Base-by-base conservation (phyloP, 1,140 invertebrate species). In the Psix sp. region DNA sequence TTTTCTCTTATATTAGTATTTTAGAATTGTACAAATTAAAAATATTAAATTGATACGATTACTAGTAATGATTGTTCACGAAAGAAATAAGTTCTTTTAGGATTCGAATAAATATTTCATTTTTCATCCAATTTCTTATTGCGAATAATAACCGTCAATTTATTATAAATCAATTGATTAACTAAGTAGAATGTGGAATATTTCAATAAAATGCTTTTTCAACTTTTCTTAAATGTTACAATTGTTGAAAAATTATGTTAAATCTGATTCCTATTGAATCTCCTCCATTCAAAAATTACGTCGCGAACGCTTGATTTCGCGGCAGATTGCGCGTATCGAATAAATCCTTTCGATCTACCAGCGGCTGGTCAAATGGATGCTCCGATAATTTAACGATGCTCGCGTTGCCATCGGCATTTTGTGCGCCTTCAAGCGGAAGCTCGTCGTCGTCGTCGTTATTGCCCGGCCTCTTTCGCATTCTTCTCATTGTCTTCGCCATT, bases 301-400 rank as follows among this genome's bases (percentile, higher is more conserved):
- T 66, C 21, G 45, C 54, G 78, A 84, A 85, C 80, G 84, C 75
- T 84, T 83, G 84, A 85, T 86, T 83, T 81, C 49, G 73, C 62
- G 77, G 81, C 82, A 85, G 81, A 84, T 84, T 83, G 84, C 82
- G 84, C 80, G 82, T 83, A 83, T 85, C 81, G 81, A 82, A 84
- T 85, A 85, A 86, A 86, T 85, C 80, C 49, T 29, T 29, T 14
- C n/a, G 31, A 54, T 65, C 39, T 6, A 36, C 77, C 73, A 57
- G 75, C 75, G 73, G 74, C 80, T 81, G 80, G 82, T 78, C 81
- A 79, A 83, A 84, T 84, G 82, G 93, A 93, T 88, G 93, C 93
- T 16, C 89, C 91, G 0, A 94, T 92, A 90, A 91, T 95, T 76
- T 88, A 67, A 75, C 52, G 59, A 51, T 48, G 38, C 17, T 24